Evolutionary conservation across 2,113 vertebrate species (phyloP).

Genomic region (Noturus placidus): DNA sequence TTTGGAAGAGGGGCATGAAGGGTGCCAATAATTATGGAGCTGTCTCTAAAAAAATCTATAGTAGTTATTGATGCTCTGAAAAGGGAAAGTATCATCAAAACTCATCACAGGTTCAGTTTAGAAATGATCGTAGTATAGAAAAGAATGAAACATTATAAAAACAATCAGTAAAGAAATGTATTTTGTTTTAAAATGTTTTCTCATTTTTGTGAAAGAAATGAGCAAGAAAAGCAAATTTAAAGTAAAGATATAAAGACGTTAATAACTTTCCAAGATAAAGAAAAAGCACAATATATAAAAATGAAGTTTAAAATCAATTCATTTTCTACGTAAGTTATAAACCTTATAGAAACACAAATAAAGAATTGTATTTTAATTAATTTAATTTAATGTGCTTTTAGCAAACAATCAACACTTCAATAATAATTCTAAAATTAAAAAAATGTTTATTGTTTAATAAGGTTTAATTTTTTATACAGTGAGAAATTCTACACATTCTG

Average conservation of each 20-base stretch:
- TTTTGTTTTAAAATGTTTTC: background rate
- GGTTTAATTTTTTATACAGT: too few relatives aligned
- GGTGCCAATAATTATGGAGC: background rate
- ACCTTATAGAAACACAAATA: background rate
- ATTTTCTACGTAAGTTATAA: background rate
- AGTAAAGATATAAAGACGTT: background rate
- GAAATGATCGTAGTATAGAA: background rate
- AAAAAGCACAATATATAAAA: background rate
- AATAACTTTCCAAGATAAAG: background rate
- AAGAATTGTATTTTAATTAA: background rate
- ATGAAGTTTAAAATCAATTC: too few relatives aligned
- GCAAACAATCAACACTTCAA: background rate
- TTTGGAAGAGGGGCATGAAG: background rate
- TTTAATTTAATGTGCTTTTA: background rate
- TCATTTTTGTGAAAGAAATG: background rate
- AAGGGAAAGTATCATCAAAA: background rate
- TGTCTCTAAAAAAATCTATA: background rate
- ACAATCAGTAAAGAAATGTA: background rate
- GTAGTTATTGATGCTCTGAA: background rate
- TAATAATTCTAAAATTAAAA: too few relatives aligned
- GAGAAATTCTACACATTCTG: too few relatives aligned
- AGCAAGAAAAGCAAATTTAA: background rate
- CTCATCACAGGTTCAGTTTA: background rate
- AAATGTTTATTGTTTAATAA: too few relatives aligned
- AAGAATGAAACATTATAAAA: background rate